Conservation (phyloP, 2,888 invertebrate species). For the Steromphala cineraria region DNA sequence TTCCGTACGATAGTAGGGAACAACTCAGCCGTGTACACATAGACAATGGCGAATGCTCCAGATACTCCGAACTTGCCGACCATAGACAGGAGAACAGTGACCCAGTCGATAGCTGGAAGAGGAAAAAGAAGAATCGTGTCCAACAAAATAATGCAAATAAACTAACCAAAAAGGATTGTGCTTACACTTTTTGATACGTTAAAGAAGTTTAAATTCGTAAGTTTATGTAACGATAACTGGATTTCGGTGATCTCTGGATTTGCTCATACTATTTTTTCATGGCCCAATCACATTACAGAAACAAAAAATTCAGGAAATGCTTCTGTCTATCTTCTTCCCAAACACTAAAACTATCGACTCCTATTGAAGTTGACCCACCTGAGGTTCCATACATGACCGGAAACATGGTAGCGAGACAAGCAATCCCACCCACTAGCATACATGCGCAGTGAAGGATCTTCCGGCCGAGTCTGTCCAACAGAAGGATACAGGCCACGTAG, state of each 20-base stretch:
- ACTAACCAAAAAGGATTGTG: too few relatives aligned
- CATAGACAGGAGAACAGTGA: conserved; percentile 81
- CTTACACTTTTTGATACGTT: too few relatives aligned
- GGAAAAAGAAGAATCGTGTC: too few relatives aligned
- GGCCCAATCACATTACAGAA: too few relatives aligned
- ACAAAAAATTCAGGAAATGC: too few relatives aligned
- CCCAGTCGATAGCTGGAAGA: conserved; percentile 22
- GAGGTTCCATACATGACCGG: conserved; percentile 32
- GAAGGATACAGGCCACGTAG: conserved; percentile 51
- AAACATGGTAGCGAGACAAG: conserved; percentile 51
- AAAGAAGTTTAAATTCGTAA: too few relatives aligned
- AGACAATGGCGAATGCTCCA: conserved; percentile 89
- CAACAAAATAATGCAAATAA: too few relatives aligned
- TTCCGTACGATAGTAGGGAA: conserved; percentile 93
- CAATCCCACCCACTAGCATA: conserved; percentile 52
- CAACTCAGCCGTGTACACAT: conserved; percentile 91
- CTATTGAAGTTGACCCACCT: neutral
- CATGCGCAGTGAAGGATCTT: conserved; percentile 47
- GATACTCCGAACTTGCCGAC: conserved; percentile 88
- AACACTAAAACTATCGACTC: too few relatives aligned
- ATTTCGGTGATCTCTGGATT: too few relatives aligned
- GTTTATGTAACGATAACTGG: too few relatives aligned
- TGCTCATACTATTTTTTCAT: too few relatives aligned
- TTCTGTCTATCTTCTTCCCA: too few relatives aligned
- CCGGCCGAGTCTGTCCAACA: conserved; percentile 58